Conservation (phyloP, 2,113 vertebrate genomes). For the Rhodinocichla rosea region DNA sequence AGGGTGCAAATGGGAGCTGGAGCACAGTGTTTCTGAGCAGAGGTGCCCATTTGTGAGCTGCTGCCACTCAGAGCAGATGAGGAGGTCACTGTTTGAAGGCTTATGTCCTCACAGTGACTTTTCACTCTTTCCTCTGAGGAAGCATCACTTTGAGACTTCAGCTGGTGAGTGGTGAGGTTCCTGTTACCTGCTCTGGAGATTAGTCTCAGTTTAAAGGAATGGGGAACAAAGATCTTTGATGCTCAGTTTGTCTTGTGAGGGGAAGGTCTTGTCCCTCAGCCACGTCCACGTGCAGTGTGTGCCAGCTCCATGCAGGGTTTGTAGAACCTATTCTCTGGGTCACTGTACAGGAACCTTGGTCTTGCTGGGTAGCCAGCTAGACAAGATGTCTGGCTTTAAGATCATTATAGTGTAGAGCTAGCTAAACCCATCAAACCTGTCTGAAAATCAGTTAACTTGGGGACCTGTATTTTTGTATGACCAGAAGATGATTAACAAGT, state of each 20-base stretch:
- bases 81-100: not conserved
- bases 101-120: fast-evolving
- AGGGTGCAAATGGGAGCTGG: not conserved
- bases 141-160: not conserved
- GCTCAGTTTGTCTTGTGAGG: not conserved
- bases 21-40: not conserved
- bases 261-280: not conserved
- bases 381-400: not conserved
- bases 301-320: not conserved
- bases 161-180: not conserved
- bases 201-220: not conserved
- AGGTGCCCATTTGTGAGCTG: not conserved
- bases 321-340: not conserved
- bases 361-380: not conserved
- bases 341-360: not conserved
- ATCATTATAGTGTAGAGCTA: not conserved
- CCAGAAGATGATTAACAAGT: not conserved
- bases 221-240: not conserved
- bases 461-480: not conserved
- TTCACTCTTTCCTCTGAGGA: not conserved
- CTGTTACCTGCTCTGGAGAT: not conserved
- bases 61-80: not conserved
- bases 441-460: not conserved
- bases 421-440: not conserved
- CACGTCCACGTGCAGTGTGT: fast-evolving